Conservation (phyloP, 2,113 vertebrate species). For the Sturnus vulgaris region DNA sequence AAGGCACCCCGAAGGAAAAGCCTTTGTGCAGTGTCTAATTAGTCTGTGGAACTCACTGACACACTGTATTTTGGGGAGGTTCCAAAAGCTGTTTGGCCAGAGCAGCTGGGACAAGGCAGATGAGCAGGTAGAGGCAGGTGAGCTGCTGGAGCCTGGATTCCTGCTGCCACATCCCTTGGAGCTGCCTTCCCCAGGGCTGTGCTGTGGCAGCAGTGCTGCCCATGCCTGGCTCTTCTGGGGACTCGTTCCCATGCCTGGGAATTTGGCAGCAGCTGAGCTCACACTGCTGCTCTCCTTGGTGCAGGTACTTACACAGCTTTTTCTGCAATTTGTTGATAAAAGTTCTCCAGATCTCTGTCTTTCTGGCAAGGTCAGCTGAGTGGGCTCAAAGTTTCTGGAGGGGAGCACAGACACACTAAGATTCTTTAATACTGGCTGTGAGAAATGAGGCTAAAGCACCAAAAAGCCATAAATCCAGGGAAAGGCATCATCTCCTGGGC, state of each 20-base stretch:
- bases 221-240: accelerated
- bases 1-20: slow-evolving; percentile 1
- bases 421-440: not conserved
- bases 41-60: not conserved
- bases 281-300: accelerated
- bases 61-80: not conserved
- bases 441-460: not conserved
- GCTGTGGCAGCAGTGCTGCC: accelerated
- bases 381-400: not conserved
- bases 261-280: not conserved
- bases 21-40: slow-evolving; percentile 31
- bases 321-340: not conserved
- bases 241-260: not conserved
- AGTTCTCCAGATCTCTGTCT: not conserved
- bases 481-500: not conserved
- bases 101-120: not conserved
- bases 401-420: not conserved
- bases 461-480: not conserved
- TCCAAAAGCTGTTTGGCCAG: not conserved
- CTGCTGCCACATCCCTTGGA: not conserved
- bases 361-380: not conserved
- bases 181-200: not conserved
- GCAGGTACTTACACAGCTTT: not conserved
- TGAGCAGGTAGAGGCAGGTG: not conserved
- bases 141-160: not conserved